Evolutionary conservation across 2,888 invertebrate genomes (phyloP), one percentile per base, ranked within the genome.

Genomic region (Charanyca ferruginea): DNA sequence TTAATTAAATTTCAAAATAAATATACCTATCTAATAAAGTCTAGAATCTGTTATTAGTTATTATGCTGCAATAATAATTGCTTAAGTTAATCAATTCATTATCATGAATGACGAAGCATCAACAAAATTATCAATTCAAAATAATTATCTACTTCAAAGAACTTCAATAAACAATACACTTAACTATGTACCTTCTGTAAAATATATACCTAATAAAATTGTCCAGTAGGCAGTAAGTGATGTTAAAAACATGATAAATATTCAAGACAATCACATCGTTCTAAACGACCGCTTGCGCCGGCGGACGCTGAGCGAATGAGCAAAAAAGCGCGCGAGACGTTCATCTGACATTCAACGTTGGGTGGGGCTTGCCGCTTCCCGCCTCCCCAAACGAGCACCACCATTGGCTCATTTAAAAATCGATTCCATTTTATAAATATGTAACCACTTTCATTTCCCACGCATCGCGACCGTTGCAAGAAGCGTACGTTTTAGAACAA

Each of bases 341-440:
- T 93, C 91, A 94, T 94, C 94, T 92, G 92, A 91, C 94, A 91
- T 81, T 85, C 77, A 87, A 89, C 87, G 85, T 70, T 86, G 94
- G 93, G 93, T 89, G 93, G 93, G 85, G 93, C 92, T 84, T 86
- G 72, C 83, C 81, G 80, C 84, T 83, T 83, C 90, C 94, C 94
- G 94, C 94, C 94, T 91, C 89, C 88, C 77, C 76, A 84, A 88
- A 84, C 87, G 84, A 89, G 92, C 88, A 80, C 86, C 73, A 81
- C 92, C 90, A 95, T 95, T 95, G 95, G 95, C 91, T 87, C 91
- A 90, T 93, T 94, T 94, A 93, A 95, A 95, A 95, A 95, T 95
- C 95, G 95, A 95, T 95, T 94, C 92, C 94, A 93, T 94, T 95
- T 94, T 94, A 94, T 95, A 95, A 95, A 95, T 95, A 95, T 95